Conservation (phyloP, 1,140 invertebrate genomes). For the Zelostemma sp. region DNA sequence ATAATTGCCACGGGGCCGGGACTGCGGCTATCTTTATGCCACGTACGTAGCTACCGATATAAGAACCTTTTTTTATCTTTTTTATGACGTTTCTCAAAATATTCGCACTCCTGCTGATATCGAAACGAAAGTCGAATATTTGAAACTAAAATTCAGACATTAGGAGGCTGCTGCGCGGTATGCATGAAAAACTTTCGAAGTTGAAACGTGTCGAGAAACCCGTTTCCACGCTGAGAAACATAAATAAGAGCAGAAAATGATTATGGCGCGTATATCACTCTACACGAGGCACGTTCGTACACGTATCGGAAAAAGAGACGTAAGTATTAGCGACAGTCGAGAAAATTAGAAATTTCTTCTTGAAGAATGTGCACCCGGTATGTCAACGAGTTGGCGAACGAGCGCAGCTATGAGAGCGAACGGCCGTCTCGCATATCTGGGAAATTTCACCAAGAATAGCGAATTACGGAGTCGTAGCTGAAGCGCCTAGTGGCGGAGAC, state of each 20-base stretch:
- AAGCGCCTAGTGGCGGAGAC: constrained; percentile 36
- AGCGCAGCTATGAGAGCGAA: constrained; percentile 1
- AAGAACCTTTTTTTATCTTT: too few species aligned
- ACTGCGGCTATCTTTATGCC: constrained; percentile 39
- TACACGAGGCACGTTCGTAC: too few species aligned
- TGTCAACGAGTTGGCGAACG: constrained; percentile 16
- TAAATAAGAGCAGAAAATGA: too few species aligned
- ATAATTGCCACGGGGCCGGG: constrained; percentile 47
- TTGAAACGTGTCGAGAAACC: too few species aligned
- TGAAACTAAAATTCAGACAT: too few species aligned
- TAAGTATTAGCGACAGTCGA: constrained; percentile 24
- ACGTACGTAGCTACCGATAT: constrained; percentile 28
- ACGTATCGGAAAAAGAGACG: constrained; percentile 5
- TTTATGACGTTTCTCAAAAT: too few species aligned
- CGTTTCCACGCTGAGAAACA: too few species aligned
- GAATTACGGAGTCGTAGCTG: constrained; percentile 43
- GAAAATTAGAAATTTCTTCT: constrained; percentile 40
- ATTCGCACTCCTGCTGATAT: too few species aligned
- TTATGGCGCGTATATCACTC: too few species aligned
- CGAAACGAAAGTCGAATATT: too few species aligned
- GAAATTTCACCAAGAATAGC: constrained; percentile 45
- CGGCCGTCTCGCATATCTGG: constrained; percentile 26
- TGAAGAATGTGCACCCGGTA: constrained; percentile 8
- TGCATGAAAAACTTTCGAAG: too few species aligned
- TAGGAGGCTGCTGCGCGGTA: too few species aligned